Conservation (phyloP, 2,888 invertebrate genomes). For the Orchesella flavescens region DNA sequence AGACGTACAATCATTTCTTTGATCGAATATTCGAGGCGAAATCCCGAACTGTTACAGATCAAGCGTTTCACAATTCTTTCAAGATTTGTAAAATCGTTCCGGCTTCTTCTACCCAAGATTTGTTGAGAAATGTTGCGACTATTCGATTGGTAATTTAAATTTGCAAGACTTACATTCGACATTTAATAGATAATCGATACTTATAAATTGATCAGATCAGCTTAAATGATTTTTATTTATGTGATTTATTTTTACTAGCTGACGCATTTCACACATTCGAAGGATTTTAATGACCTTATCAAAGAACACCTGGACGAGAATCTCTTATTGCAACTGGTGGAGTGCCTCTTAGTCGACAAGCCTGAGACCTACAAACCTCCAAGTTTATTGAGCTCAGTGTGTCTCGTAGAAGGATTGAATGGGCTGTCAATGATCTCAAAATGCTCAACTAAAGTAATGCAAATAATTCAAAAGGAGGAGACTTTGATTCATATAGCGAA, state of each 20-base stretch:
- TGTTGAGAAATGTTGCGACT: conserved; percentile 17
- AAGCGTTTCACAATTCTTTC: conserved; percentile 18
- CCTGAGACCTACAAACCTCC: not conserved
- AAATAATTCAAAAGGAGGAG: conserved; percentile 30
- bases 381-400: conserved; percentile 22
- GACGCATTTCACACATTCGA: not conserved
- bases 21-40: conserved; percentile 6
- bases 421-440: conserved; percentile 42
- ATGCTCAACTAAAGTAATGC: conserved; percentile 20
- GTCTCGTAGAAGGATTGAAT: conserved; percentile 38
- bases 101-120: not conserved
- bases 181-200: not conserved
- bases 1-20: conserved; percentile 29
- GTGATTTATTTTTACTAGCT: too few species aligned
- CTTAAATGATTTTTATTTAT: not conserved
- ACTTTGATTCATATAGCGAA: conserved; percentile 60
- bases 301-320: conserved; percentile 1
- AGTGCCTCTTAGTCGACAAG: conserved; percentile 7
- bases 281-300: not conserved
- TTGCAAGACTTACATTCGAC: not conserved
- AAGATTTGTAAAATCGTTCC: conserved; percentile 7
- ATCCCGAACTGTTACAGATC: not conserved
- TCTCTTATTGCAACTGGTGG: conserved; percentile 16
- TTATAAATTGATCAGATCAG: not conserved
- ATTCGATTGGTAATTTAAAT: conserved; percentile 29